These are phyloP conservation scores for Mola mola DNA, from an alignment of 2,113 vertebrate genomes.

Conservation along the genomic window DNA sequence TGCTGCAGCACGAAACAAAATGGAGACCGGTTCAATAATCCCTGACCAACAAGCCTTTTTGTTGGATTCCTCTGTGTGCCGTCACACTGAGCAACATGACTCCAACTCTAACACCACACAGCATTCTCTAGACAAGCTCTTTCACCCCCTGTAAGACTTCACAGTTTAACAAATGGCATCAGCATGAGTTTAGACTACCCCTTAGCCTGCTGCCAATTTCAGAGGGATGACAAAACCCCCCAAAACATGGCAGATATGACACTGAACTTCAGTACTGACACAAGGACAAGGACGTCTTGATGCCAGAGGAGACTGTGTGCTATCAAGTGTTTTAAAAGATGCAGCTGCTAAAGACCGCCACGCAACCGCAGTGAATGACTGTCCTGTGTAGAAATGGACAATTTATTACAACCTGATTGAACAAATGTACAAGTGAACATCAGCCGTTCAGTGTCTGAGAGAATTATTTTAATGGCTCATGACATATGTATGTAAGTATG, in stretches of 20 bases:
- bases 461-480: constrained; percentile 36
- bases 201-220: neutral
- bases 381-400: constrained; percentile 36
- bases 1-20: neutral
- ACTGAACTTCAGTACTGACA: no score
- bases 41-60: neutral
- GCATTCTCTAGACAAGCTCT: constrained; percentile 8
- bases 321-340: constrained; percentile 12
- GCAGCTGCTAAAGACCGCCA: constrained; percentile 49
- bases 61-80: constrained; percentile 3
- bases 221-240: no score
- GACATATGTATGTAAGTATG: constrained; percentile 46
- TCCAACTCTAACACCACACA: constrained; percentile 7
- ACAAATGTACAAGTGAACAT: neutral
- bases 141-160: constrained; percentile 9
- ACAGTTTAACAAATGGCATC: constrained; percentile 1
- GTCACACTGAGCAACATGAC: constrained; percentile 3
- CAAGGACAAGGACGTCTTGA: constrained; percentile 8
- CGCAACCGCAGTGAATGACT: constrained; percentile 20
- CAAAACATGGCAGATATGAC: no score
- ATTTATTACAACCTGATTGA: constrained; percentile 20
- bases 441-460: no score
- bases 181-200: constrained; percentile 17
- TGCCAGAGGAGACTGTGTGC: no score
- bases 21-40: neutral